A percentile compares a stretch with the other conserved stretches of the same genome.
Conservation (phyloP, 1,140 invertebrate species). For the Orchesella cincta region DNA sequence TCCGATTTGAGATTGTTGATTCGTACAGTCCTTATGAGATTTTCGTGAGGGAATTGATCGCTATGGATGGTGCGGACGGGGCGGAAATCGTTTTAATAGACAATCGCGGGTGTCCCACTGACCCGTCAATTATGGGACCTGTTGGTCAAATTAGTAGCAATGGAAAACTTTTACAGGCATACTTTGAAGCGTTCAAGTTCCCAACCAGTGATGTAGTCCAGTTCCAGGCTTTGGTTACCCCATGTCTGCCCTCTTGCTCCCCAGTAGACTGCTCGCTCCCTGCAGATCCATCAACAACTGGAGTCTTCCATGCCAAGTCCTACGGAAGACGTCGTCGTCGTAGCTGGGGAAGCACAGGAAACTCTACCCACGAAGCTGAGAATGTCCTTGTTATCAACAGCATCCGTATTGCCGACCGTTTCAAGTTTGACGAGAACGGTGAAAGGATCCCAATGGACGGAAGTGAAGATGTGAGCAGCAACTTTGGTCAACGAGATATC, state of each 20-base stretch:
- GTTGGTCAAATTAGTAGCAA: slow-evolving; percentile 54
- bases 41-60: slow-evolving; percentile 62
- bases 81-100: slow-evolving; percentile 62
- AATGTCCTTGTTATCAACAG: slow-evolving; percentile 59
- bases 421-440: slow-evolving; percentile 54
- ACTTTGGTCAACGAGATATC: slow-evolving; percentile 32
- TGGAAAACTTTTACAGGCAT: slow-evolving; percentile 58
- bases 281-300: slow-evolving; percentile 57
- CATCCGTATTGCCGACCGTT: slow-evolving; percentile 61
- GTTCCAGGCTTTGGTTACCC: slow-evolving; percentile 62
- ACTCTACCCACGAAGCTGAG: slow-evolving; percentile 45
- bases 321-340: slow-evolving; percentile 56
- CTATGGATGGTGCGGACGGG: slow-evolving; percentile 61
- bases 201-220: slow-evolving; percentile 63
- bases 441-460: slow-evolving; percentile 33
- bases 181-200: slow-evolving; percentile 64
- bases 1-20: slow-evolving; percentile 61
- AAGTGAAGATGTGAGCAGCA: slow-evolving; percentile 36
- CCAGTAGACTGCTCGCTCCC: slow-evolving; percentile 57
- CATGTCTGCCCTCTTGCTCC: slow-evolving; percentile 60
- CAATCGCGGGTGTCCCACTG: slow-evolving; percentile 60
- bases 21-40: slow-evolving; percentile 61
- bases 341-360: slow-evolving; percentile 7
- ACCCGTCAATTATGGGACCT: slow-evolving; percentile 60
- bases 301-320: slow-evolving; percentile 55